Evolutionary conservation across 2,888 invertebrate genomes (phyloP), one percentile per base, ranked within the genome.

Genomic region (Plagiodera versicolora): DNA sequence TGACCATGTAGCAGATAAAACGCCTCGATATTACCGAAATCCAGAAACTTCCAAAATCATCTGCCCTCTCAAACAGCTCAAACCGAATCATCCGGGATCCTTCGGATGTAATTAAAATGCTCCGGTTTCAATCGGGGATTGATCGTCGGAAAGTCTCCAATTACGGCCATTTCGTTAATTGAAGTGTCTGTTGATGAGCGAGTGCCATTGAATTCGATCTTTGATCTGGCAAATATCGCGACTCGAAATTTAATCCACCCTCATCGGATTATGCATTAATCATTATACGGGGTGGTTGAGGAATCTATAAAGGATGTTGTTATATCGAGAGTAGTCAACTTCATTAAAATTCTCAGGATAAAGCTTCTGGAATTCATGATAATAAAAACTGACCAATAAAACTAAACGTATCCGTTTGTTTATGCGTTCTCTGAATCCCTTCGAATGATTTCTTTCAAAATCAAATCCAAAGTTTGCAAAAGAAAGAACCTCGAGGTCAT

Each of bases 11-110:
- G 63, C 65, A 55, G 68, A 57, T 62, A 60, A 58, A 62, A 52
- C 60, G 63, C 58, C 56, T 67, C 64, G 67, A 67, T 68, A 67
- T 72, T 72, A 74, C 71, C 72, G 74, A 73, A 74, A 74, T 72
- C 70, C 67, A 70, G 70, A 72, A 71, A 63, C 70, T 71, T 64
- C 59, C 53, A 51, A 55, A 47, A 49, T 62, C 51, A 55, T 58
- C 49, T 58, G 51, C 48, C 55, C 35, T 52, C 44, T 46, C 58
- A 47, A 56, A 64, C 61, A 56, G 55, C 45, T 46, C 58, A 47
- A 56, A 64, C 61, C 58, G 57, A 58, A 63, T 61, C 16, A 53
- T 19, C 18, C 53, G 54, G 58, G 49, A 60, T 62, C 49, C 50
- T 57, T 46, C 60, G 55, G 58, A 60, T 56, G 58, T 54, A 67